phyloP scores from a whole-genome alignment of 2,888 invertebrate genomes.

The Lysandra bellargus region DNA sequence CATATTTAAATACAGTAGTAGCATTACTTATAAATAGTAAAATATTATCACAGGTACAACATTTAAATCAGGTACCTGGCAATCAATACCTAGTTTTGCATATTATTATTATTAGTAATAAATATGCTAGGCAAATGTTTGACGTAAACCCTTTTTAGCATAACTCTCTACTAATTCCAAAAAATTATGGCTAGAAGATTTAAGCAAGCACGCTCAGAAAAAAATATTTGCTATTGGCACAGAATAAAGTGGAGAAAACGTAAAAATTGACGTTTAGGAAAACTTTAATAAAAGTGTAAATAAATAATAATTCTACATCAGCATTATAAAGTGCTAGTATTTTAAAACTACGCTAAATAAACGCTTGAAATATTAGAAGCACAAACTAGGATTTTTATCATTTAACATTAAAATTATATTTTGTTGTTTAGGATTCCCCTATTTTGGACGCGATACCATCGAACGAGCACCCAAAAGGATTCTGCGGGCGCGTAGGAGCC shows the following conservation, averaged over 20 bases:
- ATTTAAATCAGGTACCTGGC: not conserved
- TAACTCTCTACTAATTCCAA: not conserved
- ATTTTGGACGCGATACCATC: constrained; percentile 67
- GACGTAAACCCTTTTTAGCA: not conserved
- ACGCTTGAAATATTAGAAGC: constrained; percentile 12
- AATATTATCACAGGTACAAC: not conserved
- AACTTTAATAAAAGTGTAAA: not conserved
- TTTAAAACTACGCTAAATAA: not conserved
- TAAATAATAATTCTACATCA: not conserved
- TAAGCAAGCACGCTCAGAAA: not conserved
- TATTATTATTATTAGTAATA: not conserved
- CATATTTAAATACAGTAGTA: not conserved
- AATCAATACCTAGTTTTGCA: not conserved
- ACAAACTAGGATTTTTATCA: not conserved
- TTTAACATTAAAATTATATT: constrained; percentile 12
- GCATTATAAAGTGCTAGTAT: not conserved
- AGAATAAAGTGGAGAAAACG: not conserved
- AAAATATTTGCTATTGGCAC: not conserved
- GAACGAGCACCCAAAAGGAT: constrained; percentile 53
- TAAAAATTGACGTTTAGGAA: not conserved
- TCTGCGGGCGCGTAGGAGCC: constrained; percentile 60
- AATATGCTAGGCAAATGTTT: not conserved
- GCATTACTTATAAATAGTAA: not conserved
- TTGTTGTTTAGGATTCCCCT: constrained; percentile 65
- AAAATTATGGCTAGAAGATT: not conserved